phyloP scores from a whole-genome alignment of 2,888 invertebrate genomes.

The Melieria picta region DNA sequence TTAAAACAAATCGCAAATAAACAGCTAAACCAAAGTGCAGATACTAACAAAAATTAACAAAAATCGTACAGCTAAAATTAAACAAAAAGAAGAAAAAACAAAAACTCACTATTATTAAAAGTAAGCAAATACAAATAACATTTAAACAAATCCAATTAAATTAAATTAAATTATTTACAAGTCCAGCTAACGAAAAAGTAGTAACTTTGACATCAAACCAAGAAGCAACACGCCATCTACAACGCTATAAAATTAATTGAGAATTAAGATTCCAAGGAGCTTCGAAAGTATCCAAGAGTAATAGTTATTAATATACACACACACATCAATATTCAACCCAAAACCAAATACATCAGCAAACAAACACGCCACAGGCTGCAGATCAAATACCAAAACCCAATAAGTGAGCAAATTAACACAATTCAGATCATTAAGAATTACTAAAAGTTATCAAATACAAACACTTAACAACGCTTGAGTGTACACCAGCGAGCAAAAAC shows the following conservation, averaged over 20 bases:
- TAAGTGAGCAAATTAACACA: no score
- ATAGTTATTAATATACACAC: background rate
- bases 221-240: slow-evolving; percentile 6
- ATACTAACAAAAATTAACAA: slow-evolving; percentile 9
- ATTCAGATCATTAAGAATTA: no score
- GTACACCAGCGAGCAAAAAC: background rate
- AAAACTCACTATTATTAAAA: slow-evolving; percentile 31
- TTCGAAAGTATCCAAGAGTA: no score
- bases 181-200: slow-evolving; percentile 3
- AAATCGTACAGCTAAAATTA: slow-evolving; percentile 18
- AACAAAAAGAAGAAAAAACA: slow-evolving; percentile 24
- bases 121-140: slow-evolving; percentile 25
- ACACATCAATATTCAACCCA: background rate
- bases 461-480: slow-evolving; percentile 3
- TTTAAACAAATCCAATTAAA: slow-evolving; percentile 2
- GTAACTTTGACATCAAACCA: background rate
- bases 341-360: background rate
- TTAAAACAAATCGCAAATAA: slow-evolving; percentile 22
- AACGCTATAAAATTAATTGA: no score
- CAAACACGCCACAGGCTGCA: background rate
- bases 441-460: background rate
- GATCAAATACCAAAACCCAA: background rate
- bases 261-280: no score
- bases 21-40: slow-evolving; percentile 33
- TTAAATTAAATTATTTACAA: slow-evolving; percentile 20